Conservation (phyloP, 2,888 invertebrate species). For the Megamerina dolium region DNA sequence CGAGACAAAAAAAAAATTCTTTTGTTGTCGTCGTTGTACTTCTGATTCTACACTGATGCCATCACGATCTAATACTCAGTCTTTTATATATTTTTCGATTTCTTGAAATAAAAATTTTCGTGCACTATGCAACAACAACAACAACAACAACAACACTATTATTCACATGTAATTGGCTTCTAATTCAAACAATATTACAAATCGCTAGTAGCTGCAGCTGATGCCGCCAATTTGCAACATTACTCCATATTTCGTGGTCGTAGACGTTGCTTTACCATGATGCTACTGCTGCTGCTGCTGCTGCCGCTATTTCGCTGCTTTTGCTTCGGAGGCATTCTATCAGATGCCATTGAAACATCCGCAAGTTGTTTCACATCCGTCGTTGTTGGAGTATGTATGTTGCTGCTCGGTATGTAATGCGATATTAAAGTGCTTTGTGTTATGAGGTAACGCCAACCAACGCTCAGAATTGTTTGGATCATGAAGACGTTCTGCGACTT, state of each 20-base stretch:
- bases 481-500: too few species aligned
- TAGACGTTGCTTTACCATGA: too few species aligned
- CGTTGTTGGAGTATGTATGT: slow-evolving; percentile 20
- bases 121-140: slow-evolving; percentile 20
- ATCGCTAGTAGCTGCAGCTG: slow-evolving; percentile 5
- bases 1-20: too few species aligned
- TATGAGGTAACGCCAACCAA: too few species aligned
- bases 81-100: slow-evolving; percentile 35
- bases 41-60: slow-evolving; percentile 19
- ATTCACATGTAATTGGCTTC: slow-evolving; percentile 10
- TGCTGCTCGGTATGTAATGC: too few species aligned
- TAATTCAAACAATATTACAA: too few species aligned
- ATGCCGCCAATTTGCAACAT: neutral
- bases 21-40: slow-evolving; percentile 3
- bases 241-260: neutral
- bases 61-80: slow-evolving; percentile 25
- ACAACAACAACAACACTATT: slow-evolving; percentile 5
- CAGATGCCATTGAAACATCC: slow-evolving; percentile 15
- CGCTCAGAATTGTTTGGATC: too few species aligned
- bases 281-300: neutral
- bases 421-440: too few species aligned
- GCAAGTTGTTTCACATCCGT: slow-evolving; percentile 11
- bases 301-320: slow-evolving; percentile 1
- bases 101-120: slow-evolving; percentile 5
- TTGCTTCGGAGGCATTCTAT: slow-evolving; percentile 7